Evolutionary conservation across 2,888 invertebrate genomes (phyloP).

Genomic region (Sipha maydis): DNA sequence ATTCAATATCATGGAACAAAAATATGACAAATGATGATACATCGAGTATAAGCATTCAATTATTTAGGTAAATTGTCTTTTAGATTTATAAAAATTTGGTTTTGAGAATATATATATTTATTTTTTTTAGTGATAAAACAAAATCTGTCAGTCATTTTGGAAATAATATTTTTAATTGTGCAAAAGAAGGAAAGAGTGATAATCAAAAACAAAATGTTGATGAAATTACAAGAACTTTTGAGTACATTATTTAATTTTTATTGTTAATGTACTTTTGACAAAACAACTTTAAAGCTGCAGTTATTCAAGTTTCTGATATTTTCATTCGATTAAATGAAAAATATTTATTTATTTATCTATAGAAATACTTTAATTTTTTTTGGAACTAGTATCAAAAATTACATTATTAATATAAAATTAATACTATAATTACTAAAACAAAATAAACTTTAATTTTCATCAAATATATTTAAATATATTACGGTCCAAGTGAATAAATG

Average conservation of each 20-base stretch:
- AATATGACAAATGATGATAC: slow-evolving; percentile 60
- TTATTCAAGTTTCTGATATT: no score
- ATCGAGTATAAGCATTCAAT: slow-evolving; percentile 58
- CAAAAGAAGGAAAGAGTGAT: slow-evolving; percentile 24
- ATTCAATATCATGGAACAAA: slow-evolving; percentile 54
- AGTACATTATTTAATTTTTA: slow-evolving; percentile 9
- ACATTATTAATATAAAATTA: no score
- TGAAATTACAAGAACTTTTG: slow-evolving; percentile 25
- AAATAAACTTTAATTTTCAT: neutral
- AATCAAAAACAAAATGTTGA: slow-evolving; percentile 14
- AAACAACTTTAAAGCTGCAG: neutral
- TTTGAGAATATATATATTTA: neutral
- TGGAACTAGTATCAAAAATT: no score
- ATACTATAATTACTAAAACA: neutral
- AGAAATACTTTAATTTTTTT: no score
- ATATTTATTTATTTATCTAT: no score
- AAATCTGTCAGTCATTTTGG: slow-evolving; percentile 29
- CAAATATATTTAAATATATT: neutral
- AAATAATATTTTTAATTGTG: slow-evolving; percentile 19
- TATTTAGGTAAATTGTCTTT: slow-evolving; percentile 45
- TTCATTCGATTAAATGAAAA: no score
- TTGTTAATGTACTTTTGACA: neutral
- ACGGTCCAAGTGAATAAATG: no score
- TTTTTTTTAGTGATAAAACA: slow-evolving; percentile 39
- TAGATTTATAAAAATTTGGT: neutral